These are phyloP conservation scores for Upupa epops DNA, from an alignment of 2,113 vertebrate species.

Conservation along the genomic window DNA sequence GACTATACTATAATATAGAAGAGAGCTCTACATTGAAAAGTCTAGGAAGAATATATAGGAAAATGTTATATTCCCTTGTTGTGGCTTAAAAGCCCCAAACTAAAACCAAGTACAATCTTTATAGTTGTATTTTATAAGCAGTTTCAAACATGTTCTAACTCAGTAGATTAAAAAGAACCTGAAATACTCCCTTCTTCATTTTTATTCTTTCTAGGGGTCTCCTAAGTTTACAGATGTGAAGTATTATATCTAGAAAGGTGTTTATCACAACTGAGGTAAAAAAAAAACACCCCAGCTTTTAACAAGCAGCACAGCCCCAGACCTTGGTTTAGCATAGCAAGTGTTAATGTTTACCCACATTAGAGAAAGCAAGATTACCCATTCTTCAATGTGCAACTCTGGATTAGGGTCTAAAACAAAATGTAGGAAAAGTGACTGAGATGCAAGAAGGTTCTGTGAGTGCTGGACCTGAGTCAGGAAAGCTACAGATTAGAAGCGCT, in stretches of 20 bases:
- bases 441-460: not conserved
- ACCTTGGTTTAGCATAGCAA: not conserved
- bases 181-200: not conserved
- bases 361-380: not conserved
- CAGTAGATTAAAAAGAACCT: not conserved
- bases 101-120: not conserved
- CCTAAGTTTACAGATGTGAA: not conserved
- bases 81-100: not conserved
- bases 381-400: not conserved
- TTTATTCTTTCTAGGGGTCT: not conserved
- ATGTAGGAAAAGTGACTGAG: not conserved
- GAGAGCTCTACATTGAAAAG: not conserved
- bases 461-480: not conserved
- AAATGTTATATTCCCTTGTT: not conserved
- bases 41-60: not conserved
- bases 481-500: not conserved
- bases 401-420: not conserved
- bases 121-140: not conserved
- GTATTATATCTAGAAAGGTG: not conserved
- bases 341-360: not conserved
- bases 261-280: not conserved
- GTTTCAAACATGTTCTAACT: not conserved
- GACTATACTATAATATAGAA: not conserved
- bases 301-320: not conserved
- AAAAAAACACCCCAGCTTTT: not conserved